Percentiles rank a stretch among this genome's conserved stretches.
These are phyloP conservation scores for Petaurus breviceps DNA, from an alignment of 2,113 vertebrate genomes.

Conservation along the genomic window DNA sequence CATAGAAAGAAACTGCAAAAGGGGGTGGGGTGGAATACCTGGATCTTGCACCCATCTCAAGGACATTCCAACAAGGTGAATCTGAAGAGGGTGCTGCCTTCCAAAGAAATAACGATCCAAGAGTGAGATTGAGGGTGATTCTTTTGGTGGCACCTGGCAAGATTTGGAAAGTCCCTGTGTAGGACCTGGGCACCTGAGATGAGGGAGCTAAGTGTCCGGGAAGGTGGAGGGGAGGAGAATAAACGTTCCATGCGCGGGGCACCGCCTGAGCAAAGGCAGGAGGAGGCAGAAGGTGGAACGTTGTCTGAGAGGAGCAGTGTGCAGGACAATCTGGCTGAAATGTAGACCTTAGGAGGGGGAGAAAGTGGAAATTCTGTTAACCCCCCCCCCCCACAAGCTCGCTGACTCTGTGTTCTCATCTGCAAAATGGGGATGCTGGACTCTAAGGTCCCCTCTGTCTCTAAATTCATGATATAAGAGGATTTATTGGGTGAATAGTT, in stretches of 20 bases:
- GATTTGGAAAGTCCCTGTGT: not conserved
- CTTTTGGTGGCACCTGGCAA: not conserved
- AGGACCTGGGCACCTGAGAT: too few relatives aligned
- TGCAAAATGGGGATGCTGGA: not conserved
- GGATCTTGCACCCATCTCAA: not conserved
- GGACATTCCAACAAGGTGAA: too few relatives aligned
- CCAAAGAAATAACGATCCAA: not conserved
- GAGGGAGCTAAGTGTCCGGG: not conserved
- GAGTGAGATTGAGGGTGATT: not conserved
- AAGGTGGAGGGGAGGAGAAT: not conserved
- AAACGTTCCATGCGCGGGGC: not conserved
- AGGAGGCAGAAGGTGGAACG: not conserved
- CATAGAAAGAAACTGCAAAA: not conserved
- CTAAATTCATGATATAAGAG: not conserved
- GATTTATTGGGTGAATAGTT: not conserved
- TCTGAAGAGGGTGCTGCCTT: not conserved
- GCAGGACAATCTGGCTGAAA: not conserved
- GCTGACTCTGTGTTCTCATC: not conserved
- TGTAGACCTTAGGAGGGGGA: not conserved
- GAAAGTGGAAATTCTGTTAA: not conserved
- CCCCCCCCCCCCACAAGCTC: not conserved
- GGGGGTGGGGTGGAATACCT: not conserved
- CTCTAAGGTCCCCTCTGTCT: not conserved
- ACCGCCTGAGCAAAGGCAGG: not conserved
- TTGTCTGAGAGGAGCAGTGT: not conserved